Evolutionary conservation across 2,888 invertebrate genomes (phyloP).

Genomic region (Pseudoips prasinana): DNA sequence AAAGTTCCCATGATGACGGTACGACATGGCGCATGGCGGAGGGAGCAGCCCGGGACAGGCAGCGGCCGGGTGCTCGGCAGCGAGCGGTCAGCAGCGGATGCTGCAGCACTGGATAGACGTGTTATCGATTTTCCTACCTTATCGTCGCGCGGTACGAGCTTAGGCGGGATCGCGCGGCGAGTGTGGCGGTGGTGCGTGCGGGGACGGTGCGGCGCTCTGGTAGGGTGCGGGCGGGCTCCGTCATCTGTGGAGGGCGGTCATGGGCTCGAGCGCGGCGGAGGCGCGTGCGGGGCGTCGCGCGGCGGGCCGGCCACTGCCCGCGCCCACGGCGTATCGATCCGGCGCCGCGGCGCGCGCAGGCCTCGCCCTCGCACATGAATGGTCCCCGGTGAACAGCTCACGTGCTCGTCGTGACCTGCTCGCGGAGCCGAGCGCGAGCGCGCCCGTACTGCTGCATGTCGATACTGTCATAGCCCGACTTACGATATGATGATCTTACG

Average conservation of each 20-base stretch:
- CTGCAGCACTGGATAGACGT: slow-evolving; percentile 43
- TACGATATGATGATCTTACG: slow-evolving; percentile 17
- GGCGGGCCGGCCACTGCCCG: slow-evolving; percentile 71
- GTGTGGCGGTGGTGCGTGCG: slow-evolving; percentile 58
- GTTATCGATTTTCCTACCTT: slow-evolving; percentile 73
- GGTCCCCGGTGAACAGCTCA: slow-evolving; percentile 73
- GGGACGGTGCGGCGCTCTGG: slow-evolving; percentile 57
- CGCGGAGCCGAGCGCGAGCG: slow-evolving; percentile 26
- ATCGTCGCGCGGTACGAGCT: slow-evolving; percentile 50
- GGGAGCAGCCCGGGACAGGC: slow-evolving; percentile 6
- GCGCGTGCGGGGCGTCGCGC: slow-evolving; percentile 65
- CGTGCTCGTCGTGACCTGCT: slow-evolving; percentile 62
- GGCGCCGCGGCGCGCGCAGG: slow-evolving; percentile 65
- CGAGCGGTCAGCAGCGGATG: slow-evolving; percentile 48
- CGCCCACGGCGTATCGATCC: slow-evolving; percentile 52
- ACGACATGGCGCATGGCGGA: too few species aligned
- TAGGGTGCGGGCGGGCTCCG: slow-evolving; percentile 75
- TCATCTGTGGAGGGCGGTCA: slow-evolving; percentile 78
- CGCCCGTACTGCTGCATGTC: slow-evolving; percentile 31
- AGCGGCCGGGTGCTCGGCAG: slow-evolving; percentile 13
- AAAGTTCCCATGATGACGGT: too few species aligned
- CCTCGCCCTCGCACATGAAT: slow-evolving; percentile 70
- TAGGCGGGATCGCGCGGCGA: slow-evolving; percentile 46
- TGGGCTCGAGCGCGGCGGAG: slow-evolving; percentile 55
- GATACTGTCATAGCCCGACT: slow-evolving; percentile 37